Percentiles rank a stretch among this genome's conserved stretches.
Evolutionary conservation across 2,888 invertebrate species (phyloP).

Genomic region (Cancer borealis): DNA sequence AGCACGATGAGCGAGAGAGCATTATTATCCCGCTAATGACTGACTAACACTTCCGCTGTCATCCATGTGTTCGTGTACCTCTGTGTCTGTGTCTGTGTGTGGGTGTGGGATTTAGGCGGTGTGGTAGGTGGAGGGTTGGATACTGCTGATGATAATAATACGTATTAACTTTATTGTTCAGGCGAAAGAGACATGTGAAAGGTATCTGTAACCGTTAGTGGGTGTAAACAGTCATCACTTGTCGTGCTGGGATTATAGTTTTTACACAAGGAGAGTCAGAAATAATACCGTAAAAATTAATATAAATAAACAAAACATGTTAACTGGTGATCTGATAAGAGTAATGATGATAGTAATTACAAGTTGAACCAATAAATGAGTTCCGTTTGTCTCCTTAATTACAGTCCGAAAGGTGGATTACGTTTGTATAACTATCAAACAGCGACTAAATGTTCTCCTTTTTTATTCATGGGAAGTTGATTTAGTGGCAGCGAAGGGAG

Average conservation of each 20-base stretch:
- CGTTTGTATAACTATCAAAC: neutral
- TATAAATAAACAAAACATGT: neutral
- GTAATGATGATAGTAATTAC: neutral
- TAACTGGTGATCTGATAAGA: neutral
- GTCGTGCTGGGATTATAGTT: too few relatives aligned
- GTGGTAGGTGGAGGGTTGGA: neutral
- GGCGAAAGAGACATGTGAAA: neutral
- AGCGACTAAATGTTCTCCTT: neutral
- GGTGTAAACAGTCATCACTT: neutral
- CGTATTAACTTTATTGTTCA: neutral
- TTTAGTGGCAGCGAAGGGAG: neutral
- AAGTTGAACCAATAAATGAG: neutral
- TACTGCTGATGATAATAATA: neutral
- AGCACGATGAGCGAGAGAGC: constrained; percentile 31
- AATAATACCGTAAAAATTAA: neutral
- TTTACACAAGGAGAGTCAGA: neutral
- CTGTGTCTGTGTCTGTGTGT: neutral
- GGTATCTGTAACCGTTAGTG: neutral
- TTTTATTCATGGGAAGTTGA: neutral
- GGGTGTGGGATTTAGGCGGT: too few relatives aligned
- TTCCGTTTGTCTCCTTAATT: neutral
- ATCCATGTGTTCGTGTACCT: neutral
- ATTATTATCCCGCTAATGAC: neutral
- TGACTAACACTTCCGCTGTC: neutral
- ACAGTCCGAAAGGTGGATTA: neutral